Evolutionary conservation across 1,140 invertebrate species (phyloP), one percentile per base, ranked within the genome.

Genomic region (Zaprionus vittiger): DNA sequence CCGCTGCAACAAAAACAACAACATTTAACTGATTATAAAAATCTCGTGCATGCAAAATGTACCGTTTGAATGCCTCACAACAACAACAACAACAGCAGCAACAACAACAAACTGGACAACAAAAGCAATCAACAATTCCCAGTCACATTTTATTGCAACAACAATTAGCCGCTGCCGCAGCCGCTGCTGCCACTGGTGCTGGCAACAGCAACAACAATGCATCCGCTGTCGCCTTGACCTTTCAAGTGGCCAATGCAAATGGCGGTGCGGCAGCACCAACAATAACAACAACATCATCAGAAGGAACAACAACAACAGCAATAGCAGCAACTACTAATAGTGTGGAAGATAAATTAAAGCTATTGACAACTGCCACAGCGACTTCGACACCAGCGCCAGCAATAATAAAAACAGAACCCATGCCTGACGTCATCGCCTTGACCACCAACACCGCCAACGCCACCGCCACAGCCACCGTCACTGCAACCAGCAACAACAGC

Each of bases 111-210:
- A 63, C 67, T 38, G 54, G 68, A 54, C 83, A 83, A 59, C 72
- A 75, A 69, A 82, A 82, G 59, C 70, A 73, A 59, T 71, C 82
- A 62, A 52, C 76, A 55, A 84, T 84, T 63, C 82, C 84, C 52
- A 92, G 91, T 76, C 91, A 92, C 65, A 91, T 92, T 47, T 64
- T 91, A 57, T 74, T 92, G 83, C 91, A 92, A 65, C 91, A 92
- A 85, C 87, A 92, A 75, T 61, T 91, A 69, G 71, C 74, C 38
- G 80, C 87, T 41, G 83, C 83, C 31, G 81, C 86, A 41, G 79
- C 75, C 12, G 60, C 61, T 24, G 63, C 76, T 63, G 73, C 62
- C n/a, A 63, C 77, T 22, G 61, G 75, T 52, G 73, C 73, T 44
- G 69, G 70, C n/a, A 63, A 62, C 63, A 79, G 38, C 66, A 68